Conservation (phyloP, 1,140 invertebrate genomes). For the Hyposmocoma kahamanoa region DNA sequence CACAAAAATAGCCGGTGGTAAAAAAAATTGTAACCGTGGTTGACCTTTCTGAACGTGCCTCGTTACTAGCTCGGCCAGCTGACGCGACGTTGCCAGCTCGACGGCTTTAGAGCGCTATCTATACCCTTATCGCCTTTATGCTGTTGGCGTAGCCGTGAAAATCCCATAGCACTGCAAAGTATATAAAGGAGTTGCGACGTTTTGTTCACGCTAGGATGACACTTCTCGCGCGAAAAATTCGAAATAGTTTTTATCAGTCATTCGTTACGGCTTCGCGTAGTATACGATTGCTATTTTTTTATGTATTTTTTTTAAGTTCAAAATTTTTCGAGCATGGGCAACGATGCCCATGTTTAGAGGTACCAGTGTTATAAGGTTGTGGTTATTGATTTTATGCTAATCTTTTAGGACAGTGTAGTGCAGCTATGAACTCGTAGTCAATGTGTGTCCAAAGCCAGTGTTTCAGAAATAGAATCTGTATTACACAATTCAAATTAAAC, state of each 20-base stretch:
- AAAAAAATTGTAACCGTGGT: slow-evolving; percentile 64
- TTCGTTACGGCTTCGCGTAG: not conserved
- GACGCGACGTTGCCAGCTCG: slow-evolving; percentile 60
- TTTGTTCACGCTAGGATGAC: slow-evolving; percentile 29
- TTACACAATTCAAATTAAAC: too few species aligned
- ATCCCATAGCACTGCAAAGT: slow-evolving; percentile 37
- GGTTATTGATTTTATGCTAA: too few species aligned
- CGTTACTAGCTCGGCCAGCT: slow-evolving; percentile 64
- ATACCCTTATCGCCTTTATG: slow-evolving; percentile 57
- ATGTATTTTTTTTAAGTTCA: not conserved
- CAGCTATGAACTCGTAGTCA: too few species aligned
- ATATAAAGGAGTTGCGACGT: slow-evolving; percentile 61
- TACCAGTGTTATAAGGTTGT: too few species aligned
- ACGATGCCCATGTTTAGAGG: too few species aligned
- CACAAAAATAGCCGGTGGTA: slow-evolving; percentile 51
- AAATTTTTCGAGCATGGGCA: too few species aligned
- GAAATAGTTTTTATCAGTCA: slow-evolving; percentile 69
- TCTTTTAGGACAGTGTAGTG: too few species aligned
- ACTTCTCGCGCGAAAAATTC: slow-evolving; percentile 71
- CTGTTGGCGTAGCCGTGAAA: slow-evolving; percentile 19
- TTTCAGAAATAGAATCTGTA: too few species aligned
- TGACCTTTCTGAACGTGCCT: slow-evolving; percentile 64
- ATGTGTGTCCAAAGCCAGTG: too few species aligned
- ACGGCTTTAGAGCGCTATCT: slow-evolving; percentile 20
- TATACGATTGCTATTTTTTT: not conserved